These are phyloP conservation scores for Aporophyla nigra DNA, from an alignment of 2,888 invertebrate species.

Conservation along the genomic window DNA sequence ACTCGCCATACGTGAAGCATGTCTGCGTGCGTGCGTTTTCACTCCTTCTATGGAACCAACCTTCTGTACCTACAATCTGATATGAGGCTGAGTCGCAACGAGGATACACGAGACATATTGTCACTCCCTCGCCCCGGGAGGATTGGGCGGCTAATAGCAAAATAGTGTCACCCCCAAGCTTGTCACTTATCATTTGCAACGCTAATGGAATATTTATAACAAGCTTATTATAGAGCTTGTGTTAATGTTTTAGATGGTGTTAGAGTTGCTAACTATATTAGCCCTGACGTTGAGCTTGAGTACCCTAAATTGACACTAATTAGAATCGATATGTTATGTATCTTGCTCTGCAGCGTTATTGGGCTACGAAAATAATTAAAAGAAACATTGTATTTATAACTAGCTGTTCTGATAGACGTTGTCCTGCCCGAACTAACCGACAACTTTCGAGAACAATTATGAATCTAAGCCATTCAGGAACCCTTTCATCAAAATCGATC, in stretches of 20 bases:
- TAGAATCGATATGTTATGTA: background rate
- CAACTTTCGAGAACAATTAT: too few species aligned
- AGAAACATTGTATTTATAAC: background rate
- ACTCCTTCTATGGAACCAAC: background rate
- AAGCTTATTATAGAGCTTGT: conserved; percentile 57
- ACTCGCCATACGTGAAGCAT: background rate
- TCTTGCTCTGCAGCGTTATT: background rate
- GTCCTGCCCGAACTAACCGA: too few species aligned
- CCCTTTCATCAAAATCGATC: too few species aligned
- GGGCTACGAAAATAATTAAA: background rate
- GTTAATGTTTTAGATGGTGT: conserved; percentile 11
- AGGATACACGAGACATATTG: conserved; percentile 69
- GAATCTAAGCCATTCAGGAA: too few species aligned
- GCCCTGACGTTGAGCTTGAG: conserved; percentile 6
- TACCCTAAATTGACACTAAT: background rate
- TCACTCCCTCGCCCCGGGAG: conserved; percentile 69
- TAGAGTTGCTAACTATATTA: background rate
- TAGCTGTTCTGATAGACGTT: too few species aligned
- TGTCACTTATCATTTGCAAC: conserved; percentile 75
- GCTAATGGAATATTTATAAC: conserved; percentile 71
- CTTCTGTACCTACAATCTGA: conserved; percentile 21
- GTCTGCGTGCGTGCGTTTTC: background rate
- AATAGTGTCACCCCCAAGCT: conserved; percentile 73
- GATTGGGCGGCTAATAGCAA: conserved; percentile 71
- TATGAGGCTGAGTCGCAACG: conserved; percentile 38